Conservation (phyloP, 2,797 vertebrate species). For the Otolemur crassicaudatus region DNA sequence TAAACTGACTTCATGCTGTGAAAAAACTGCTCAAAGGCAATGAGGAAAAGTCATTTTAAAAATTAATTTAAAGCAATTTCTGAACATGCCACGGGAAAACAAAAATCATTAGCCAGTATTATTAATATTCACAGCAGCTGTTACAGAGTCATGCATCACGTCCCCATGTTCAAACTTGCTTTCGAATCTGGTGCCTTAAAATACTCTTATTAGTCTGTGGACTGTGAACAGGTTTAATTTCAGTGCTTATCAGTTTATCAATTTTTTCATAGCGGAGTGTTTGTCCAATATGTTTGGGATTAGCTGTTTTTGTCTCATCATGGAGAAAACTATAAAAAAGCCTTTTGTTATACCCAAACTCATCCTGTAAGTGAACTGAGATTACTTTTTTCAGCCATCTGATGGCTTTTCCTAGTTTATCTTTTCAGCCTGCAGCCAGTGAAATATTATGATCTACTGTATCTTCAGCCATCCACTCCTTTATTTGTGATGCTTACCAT, state of each 20-base stretch:
- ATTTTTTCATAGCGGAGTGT: background rate
- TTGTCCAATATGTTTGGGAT: background rate
- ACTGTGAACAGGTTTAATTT: slow-evolving; percentile 55
- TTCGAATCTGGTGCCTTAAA: background rate
- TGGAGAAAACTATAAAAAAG: slow-evolving; percentile 30
- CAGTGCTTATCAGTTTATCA: slow-evolving; percentile 45
- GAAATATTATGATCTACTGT: background rate
- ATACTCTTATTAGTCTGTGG: background rate
- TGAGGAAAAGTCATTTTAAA: slow-evolving; percentile 79
- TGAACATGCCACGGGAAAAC: slow-evolving; percentile 75
- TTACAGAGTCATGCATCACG: slow-evolving; percentile 19
- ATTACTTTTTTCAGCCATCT: background rate
- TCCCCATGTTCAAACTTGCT: slow-evolving; percentile 9
- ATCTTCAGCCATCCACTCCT: background rate
- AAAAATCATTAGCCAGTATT: slow-evolving; percentile 74
- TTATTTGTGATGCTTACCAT: background rate
- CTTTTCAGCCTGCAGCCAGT: background rate
- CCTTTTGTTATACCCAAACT: background rate
- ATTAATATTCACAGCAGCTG: slow-evolving; percentile 78
- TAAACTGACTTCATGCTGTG: slow-evolving; percentile 61
- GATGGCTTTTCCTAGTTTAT: background rate
- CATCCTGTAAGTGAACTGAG: slow-evolving; percentile 10
- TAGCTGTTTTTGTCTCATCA: background rate
- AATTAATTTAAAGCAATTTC: slow-evolving; percentile 85
- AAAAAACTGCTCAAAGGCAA: slow-evolving; percentile 79